Evolutionary conservation across 2,797 vertebrate genomes (phyloP).

Genomic region (Chloroceryle inda): DNA sequence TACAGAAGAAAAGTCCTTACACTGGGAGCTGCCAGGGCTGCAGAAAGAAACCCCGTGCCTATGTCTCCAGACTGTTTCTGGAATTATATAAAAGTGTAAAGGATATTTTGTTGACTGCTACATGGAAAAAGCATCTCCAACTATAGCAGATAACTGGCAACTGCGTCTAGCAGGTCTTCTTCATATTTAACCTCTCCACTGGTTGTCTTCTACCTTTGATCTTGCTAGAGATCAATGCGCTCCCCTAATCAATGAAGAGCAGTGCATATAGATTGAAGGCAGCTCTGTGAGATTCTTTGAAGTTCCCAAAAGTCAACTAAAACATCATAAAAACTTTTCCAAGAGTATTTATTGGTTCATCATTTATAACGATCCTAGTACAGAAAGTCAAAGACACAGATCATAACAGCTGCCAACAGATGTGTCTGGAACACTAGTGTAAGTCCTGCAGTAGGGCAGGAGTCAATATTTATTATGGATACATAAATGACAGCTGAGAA

Average conservation of each 20-base stretch:
- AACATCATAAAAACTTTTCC: slow-evolving; percentile 60
- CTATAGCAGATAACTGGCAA: neutral
- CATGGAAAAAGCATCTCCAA: neutral
- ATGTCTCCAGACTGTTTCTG: neutral
- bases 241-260: slow-evolving; percentile 66
- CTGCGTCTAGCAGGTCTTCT: slow-evolving; percentile 18
- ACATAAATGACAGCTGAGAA: slow-evolving; percentile 28
- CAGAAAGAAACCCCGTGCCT: neutral
- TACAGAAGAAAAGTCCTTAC: neutral
- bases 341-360: slow-evolving; percentile 60
- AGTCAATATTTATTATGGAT: slow-evolving; percentile 49
- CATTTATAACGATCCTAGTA: slow-evolving; percentile 2
- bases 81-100: neutral
- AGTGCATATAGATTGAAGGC: slow-evolving; percentile 46
- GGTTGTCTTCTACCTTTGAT: slow-evolving; percentile 56
- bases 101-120: neutral
- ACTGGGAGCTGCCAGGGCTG: neutral
- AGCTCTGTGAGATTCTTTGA: slow-evolving; percentile 62
- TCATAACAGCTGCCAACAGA: slow-evolving; percentile 42
- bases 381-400: slow-evolving; percentile 38
- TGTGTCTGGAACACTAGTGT: neutral
- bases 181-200: slow-evolving; percentile 36
- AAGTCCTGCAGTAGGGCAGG: neutral
- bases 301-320: slow-evolving; percentile 69
- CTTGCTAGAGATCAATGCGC: slow-evolving; percentile 31